These are phyloP conservation scores for Colletes gigas DNA, from an alignment of 1,140 invertebrate genomes.

Conservation along the genomic window DNA sequence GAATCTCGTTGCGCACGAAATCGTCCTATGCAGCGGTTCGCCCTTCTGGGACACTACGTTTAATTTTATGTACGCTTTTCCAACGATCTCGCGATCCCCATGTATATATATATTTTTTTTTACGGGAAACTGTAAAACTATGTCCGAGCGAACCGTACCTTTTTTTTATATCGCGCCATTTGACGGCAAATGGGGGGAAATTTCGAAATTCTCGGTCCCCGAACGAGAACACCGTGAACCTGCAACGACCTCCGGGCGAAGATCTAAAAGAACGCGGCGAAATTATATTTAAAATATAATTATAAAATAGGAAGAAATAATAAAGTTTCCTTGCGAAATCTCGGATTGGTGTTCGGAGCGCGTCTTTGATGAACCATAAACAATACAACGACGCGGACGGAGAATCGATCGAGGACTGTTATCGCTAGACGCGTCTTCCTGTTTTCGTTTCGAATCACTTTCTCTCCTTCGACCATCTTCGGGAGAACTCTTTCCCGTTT, in stretches of 20 bases:
- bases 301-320: too few relatives aligned
- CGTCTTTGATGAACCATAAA: not conserved
- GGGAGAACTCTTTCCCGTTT: conserved; percentile 5
- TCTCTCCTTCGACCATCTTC: conserved; percentile 3
- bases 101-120: not conserved
- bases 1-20: conserved; percentile 42
- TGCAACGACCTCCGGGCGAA: too few relatives aligned
- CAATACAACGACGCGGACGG: not conserved
- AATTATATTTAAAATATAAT: too few relatives aligned
- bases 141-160: too few relatives aligned
- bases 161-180: too few relatives aligned
- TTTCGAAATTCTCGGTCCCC: too few relatives aligned
- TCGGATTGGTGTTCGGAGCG: not conserved
- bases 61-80: conserved; percentile 33
- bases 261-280: too few relatives aligned
- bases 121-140: too few relatives aligned
- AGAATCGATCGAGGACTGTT: not conserved
- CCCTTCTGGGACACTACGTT: conserved; percentile 44
- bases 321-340: too few relatives aligned
- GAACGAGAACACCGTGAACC: too few relatives aligned
- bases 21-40: conserved; percentile 15
- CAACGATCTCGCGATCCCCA: too few relatives aligned
- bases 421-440: not conserved
- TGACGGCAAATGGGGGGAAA: too few relatives aligned
- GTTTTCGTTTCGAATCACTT: conserved; percentile 7